Evolutionary conservation across 2,888 invertebrate genomes (phyloP).

Genomic region (Polymixis lichenea): DNA sequence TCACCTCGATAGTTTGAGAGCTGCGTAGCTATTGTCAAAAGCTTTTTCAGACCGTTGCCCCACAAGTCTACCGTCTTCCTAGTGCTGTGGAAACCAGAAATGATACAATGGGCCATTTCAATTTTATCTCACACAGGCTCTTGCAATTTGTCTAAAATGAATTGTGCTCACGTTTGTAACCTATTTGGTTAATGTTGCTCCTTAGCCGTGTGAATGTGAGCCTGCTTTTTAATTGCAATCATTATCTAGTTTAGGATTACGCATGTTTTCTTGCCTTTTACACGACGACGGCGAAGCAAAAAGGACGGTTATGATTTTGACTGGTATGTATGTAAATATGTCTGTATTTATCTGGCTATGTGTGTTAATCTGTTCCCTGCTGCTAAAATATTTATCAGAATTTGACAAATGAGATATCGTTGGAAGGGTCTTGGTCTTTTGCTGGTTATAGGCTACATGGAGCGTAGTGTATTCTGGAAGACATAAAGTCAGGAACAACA

Average conservation of each 20-base stretch:
- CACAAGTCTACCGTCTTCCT: conserved; percentile 71
- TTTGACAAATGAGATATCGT: too few species aligned
- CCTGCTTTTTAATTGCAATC: conserved; percentile 55
- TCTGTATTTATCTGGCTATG: too few species aligned
- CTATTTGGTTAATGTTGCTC: conserved; percentile 70
- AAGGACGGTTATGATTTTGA: too few species aligned
- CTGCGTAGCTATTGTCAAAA: conserved; percentile 61
- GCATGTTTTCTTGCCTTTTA: conserved; percentile 30
- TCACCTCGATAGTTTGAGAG: conserved; percentile 53
- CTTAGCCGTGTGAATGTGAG: conserved; percentile 65
- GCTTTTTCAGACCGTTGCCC: conserved; percentile 62
- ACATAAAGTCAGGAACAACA: too few species aligned
- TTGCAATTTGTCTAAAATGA: conserved; percentile 78
- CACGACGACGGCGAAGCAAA: too few species aligned
- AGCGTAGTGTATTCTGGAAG: too few species aligned
- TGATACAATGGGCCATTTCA: conserved; percentile 77
- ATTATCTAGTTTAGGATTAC: conserved; percentile 50
- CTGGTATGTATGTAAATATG: too few species aligned
- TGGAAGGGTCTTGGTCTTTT: too few species aligned
- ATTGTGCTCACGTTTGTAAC: conserved; percentile 70
- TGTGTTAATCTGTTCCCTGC: too few species aligned
- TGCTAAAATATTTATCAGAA: too few species aligned
- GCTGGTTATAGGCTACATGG: too few species aligned
- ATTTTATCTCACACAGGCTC: conserved; percentile 77
- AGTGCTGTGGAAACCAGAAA: conserved; percentile 81